Percentiles rank a stretch among this genome's conserved stretches.
These are phyloP conservation scores for Nomada hirtipes DNA, from an alignment of 2,888 invertebrate genomes.

Conservation along the genomic window DNA sequence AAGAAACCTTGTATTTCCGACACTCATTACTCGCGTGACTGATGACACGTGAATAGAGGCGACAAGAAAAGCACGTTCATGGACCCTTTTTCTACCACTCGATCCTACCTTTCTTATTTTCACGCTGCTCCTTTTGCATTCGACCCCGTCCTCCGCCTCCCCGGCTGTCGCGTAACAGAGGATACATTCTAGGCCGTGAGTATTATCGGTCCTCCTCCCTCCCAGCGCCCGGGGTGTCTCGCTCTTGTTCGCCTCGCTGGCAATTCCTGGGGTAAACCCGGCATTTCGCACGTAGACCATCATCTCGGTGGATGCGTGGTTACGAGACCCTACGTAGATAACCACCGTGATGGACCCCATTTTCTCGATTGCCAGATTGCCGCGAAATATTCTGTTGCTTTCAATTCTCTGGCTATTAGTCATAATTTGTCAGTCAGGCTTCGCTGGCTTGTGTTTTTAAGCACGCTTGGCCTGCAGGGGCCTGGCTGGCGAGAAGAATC, in stretches of 20 bases:
- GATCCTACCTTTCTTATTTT: conserved; percentile 22
- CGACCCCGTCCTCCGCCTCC: neutral
- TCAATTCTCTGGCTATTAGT: conserved; percentile 40
- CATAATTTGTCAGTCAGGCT: conserved; percentile 24
- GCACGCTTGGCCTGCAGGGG: neutral
- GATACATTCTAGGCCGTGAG: no score
- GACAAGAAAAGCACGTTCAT: conserved; percentile 75
- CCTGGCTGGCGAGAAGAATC: neutral
- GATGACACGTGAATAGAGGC: conserved; percentile 79
- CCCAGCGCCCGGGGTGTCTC: no score
- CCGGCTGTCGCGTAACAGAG: no score
- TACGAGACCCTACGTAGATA: conserved; percentile 1
- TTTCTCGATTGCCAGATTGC: conserved; percentile 14
- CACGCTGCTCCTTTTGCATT: neutral
- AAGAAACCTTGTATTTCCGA: conserved; percentile 79
- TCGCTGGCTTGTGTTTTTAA: neutral
- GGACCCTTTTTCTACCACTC: conserved; percentile 52
- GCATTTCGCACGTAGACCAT: conserved; percentile 69
- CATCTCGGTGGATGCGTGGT: conserved; percentile 22
- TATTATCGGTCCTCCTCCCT: no score
- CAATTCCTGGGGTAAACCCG: conserved; percentile 42
- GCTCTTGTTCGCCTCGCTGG: conserved; percentile 19
- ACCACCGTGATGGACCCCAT: conserved; percentile 17
- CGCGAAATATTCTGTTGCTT: conserved; percentile 26
- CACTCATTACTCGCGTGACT: conserved; percentile 81